Evolutionary conservation across 2,113 vertebrate genomes (phyloP).

Genomic region (Aleadryas rufinucha): DNA sequence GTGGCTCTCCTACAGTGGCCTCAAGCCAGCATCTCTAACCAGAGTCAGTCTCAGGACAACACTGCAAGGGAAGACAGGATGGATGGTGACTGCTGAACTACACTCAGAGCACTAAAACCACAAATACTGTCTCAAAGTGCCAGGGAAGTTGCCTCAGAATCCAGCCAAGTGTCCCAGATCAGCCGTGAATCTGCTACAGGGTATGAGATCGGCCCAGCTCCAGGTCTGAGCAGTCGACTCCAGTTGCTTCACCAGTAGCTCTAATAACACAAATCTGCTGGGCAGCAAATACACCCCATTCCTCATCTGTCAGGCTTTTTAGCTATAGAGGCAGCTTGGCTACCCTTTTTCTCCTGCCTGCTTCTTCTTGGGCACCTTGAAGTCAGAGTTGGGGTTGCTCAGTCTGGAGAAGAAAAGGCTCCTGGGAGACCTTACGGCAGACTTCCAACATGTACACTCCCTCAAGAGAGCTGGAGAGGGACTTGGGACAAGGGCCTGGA

Average conservation of each 20-base stretch:
- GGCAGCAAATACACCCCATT: background rate
- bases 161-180: background rate
- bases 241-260: background rate
- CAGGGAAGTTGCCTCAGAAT: background rate
- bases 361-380: background rate
- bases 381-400: background rate
- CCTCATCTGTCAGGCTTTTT: background rate
- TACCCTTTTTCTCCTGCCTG: background rate
- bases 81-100: background rate
- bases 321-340: background rate
- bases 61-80: background rate
- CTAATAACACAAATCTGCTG: background rate
- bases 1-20: background rate
- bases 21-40: background rate
- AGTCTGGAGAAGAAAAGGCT: background rate
- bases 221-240: accelerated
- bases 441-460: background rate
- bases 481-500: background rate
- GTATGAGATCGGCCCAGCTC: background rate
- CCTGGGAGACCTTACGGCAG: background rate
- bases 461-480: background rate
- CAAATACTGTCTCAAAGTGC: background rate
- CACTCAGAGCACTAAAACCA: background rate
- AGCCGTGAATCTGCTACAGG: background rate
- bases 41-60: background rate